These are phyloP conservation scores for Gryllus longicercus DNA, from an alignment of 2,888 invertebrate species.

Conservation along the genomic window DNA sequence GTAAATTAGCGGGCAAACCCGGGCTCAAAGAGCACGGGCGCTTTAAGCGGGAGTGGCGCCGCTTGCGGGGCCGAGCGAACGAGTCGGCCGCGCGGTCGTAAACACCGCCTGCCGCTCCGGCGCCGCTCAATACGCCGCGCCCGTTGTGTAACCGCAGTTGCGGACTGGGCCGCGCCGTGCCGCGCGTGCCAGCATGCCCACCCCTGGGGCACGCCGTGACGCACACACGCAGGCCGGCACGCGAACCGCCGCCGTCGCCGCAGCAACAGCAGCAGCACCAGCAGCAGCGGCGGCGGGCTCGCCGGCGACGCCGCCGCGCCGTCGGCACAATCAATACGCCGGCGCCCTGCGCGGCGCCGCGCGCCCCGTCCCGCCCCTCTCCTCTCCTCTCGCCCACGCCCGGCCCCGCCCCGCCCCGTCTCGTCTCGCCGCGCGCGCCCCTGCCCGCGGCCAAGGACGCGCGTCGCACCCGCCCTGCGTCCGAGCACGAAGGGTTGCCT, in stretches of 20 bases:
- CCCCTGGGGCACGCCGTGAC: not conserved
- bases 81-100: too few species aligned
- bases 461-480: not conserved
- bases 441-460: not conserved
- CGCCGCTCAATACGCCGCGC: too few species aligned
- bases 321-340: not conserved
- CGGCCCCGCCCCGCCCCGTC: not conserved
- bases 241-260: not conserved
- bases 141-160: too few species aligned
- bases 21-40: too few species aligned
- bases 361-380: too few species aligned
- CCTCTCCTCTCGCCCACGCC: not conserved
- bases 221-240: conserved; percentile 5
- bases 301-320: not conserved
- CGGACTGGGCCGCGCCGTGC: too few species aligned
- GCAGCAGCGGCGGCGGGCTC: not conserved
- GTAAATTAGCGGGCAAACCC: too few species aligned
- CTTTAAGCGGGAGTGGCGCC: too few species aligned
- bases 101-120: too few species aligned
- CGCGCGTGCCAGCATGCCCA: not conserved
- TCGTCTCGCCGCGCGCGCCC: not conserved
- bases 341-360: not conserved
- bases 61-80: too few species aligned
- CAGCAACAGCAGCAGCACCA: too few species aligned
- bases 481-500: conserved; percentile 2